A percentile compares a stretch with the other conserved stretches of the same genome.
phyloP scores from a whole-genome alignment of 2,113 vertebrate species.

The Gracilinanus agilis region DNA sequence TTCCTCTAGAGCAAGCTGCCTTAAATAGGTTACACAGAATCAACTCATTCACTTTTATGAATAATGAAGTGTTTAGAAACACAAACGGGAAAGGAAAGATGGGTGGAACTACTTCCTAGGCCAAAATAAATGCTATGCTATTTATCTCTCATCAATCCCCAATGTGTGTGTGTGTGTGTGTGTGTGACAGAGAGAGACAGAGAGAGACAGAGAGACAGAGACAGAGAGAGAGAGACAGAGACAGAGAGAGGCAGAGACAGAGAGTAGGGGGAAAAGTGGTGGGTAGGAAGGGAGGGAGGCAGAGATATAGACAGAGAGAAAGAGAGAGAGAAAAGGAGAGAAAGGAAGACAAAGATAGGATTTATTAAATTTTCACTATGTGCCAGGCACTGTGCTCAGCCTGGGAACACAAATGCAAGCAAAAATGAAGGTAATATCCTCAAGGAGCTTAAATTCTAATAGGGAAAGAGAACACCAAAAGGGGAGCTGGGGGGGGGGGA shows the following conservation, averaged over 20 bases:
- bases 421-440: background rate
- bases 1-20: background rate
- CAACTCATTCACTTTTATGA: background rate
- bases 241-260: too few species aligned
- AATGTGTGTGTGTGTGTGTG: background rate
- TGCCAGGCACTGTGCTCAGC: background rate
- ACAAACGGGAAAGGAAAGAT: background rate
- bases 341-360: background rate
- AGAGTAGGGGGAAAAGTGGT: too few species aligned
- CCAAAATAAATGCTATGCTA: background rate
- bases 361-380: background rate
- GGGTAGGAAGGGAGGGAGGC: too few species aligned
- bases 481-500: background rate
- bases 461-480: background rate
- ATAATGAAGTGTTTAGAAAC: conserved; percentile 20
- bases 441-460: background rate
- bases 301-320: too few species aligned
- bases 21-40: background rate
- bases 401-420: background rate
- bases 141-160: background rate
- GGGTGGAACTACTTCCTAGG: background rate
- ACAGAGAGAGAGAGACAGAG: background rate
- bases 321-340: background rate
- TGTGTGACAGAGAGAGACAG: background rate
- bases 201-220: background rate